Conservation (phyloP, 2,113 vertebrate genomes). For the Oxyruncus cristatus region DNA sequence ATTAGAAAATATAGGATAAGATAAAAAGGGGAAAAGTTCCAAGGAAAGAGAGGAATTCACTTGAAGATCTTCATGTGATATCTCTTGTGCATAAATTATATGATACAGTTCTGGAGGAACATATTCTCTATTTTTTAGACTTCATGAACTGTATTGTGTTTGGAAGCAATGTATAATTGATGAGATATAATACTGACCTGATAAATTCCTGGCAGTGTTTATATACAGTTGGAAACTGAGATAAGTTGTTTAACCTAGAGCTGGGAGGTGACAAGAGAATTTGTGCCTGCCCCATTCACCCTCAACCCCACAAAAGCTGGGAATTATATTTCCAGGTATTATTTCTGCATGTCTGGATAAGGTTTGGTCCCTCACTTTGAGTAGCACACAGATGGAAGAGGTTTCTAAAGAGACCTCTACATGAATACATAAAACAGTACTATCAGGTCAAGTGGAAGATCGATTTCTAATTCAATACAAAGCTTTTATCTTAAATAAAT, state of each 20-base stretch:
- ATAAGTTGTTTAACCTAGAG: neutral
- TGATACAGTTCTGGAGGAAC: neutral
- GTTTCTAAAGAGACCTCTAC: neutral
- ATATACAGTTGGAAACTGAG: neutral
- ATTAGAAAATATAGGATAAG: neutral
- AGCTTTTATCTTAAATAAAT: conserved; percentile 4
- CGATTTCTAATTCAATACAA: neutral
- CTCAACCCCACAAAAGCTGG: neutral
- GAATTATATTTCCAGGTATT: neutral
- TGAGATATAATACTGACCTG: neutral
- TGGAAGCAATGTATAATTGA: neutral
- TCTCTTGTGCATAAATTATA: neutral
- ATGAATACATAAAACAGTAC: neutral
- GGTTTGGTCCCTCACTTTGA: neutral
- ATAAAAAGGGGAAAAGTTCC: neutral
- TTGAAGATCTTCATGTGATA: neutral
- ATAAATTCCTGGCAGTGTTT: neutral
- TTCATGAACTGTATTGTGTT: neutral
- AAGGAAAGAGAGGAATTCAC: neutral
- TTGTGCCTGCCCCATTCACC: neutral
- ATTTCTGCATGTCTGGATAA: neutral
- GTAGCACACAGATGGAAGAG: neutral
- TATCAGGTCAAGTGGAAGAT: neutral
- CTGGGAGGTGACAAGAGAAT: neutral
- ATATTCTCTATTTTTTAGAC: neutral